phyloP scores from a whole-genome alignment of 2,113 vertebrate genomes.

The Paramisgurnus dabryanus region DNA sequence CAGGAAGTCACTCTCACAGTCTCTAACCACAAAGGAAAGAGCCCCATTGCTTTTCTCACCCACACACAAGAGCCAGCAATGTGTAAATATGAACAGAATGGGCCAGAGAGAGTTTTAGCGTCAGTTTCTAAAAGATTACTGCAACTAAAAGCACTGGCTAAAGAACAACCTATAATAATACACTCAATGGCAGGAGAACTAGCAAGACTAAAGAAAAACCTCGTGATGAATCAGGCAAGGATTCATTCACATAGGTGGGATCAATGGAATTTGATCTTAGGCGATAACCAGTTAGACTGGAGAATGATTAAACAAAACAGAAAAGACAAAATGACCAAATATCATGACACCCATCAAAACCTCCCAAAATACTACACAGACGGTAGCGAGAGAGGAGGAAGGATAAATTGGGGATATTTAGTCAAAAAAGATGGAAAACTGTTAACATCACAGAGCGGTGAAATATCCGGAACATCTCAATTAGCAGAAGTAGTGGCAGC shows the following conservation, averaged over 20 bases:
- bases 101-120: not conserved
- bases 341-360: not conserved
- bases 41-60: not conserved
- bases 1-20: rapidly evolving
- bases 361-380: not conserved
- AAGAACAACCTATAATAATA: not conserved
- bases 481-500: not conserved
- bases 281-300: not conserved
- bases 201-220: not conserved
- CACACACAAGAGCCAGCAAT: not conserved
- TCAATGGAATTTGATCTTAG: not conserved
- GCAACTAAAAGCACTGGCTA: not conserved
- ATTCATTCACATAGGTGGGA: not conserved
- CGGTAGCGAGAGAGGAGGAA: not conserved
- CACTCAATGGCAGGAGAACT: not conserved
- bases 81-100: not conserved
- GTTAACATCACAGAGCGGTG: not conserved
- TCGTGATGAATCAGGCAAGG: not conserved
- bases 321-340: not conserved
- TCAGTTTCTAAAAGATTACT: not conserved
- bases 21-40: not conserved
- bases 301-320: not conserved
- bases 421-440: not conserved
- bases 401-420: not conserved
- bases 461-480: not conserved